Conservation (phyloP, 2,797 vertebrate genomes). For the Etheostoma nigrum region DNA sequence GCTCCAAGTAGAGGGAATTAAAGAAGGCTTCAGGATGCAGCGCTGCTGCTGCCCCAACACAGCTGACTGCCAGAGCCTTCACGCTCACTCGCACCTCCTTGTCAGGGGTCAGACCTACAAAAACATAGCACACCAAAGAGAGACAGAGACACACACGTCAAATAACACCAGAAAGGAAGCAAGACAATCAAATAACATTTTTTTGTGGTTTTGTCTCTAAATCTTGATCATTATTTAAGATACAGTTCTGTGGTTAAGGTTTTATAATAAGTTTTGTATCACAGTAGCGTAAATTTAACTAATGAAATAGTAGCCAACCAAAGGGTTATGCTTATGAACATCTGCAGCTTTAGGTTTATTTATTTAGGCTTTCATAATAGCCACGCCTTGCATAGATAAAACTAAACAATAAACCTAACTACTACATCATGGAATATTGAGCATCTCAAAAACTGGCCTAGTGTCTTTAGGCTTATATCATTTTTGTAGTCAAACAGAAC, state of each 20-base stretch:
- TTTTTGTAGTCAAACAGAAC: not conserved
- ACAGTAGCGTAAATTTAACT: not conserved
- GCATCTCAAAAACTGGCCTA: not conserved
- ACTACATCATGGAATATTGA: not conserved
- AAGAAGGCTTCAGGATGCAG: slow-evolving; percentile 96
- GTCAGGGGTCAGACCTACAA: slow-evolving; percentile 91
- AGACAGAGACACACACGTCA: not conserved
- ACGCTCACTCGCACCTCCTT: slow-evolving; percentile 96
- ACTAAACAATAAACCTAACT: not conserved
- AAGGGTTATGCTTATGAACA: not conserved
- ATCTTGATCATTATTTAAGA: not conserved
- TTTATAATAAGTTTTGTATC: not conserved
- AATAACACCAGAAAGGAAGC: not conserved
- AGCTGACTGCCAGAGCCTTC: slow-evolving; percentile 96
- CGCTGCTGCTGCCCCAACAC: slow-evolving; percentile 91
- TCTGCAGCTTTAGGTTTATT: not conserved
- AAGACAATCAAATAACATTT: not conserved
- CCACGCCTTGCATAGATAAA: not conserved
- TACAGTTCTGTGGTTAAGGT: not conserved
- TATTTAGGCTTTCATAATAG: not conserved
- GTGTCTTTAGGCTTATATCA: not conserved
- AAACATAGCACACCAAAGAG: slow-evolving; percentile 15
- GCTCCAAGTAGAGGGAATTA: slow-evolving; percentile 91
- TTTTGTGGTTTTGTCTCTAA: not conserved
- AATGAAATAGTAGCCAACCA: not conserved